Evolutionary conservation across 1,140 invertebrate species (phyloP).

Genomic region (Anagrus nilaparvatae): DNA sequence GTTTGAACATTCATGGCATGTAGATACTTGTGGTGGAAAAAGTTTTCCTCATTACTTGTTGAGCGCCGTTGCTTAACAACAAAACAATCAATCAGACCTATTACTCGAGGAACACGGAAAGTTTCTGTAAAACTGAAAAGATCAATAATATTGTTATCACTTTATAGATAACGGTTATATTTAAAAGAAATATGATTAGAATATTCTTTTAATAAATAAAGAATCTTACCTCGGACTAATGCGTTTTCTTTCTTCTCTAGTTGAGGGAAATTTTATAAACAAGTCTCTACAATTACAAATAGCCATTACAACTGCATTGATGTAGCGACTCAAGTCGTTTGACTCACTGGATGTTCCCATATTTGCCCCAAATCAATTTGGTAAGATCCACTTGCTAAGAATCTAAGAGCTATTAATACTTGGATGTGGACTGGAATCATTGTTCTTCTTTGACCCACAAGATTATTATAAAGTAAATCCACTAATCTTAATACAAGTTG

Average conservation of each 20-base stretch:
- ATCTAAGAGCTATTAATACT: not conserved
- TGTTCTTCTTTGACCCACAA: too few species aligned
- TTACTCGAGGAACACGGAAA: not conserved
- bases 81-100: slow-evolving; percentile 3
- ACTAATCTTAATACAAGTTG: too few species aligned
- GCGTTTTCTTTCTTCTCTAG: not conserved
- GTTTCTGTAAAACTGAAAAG: not conserved
- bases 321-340: slow-evolving; percentile 1
- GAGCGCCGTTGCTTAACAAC: not conserved
- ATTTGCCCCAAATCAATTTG: not conserved
- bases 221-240: too few species aligned
- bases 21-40: not conserved
- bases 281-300: not conserved
- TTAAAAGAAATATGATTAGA: too few species aligned
- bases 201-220: too few species aligned
- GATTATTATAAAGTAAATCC: too few species aligned
- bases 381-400: not conserved
- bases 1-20: not conserved
- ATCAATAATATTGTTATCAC: not conserved
- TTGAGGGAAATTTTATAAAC: not conserved
- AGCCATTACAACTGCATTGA: not conserved
- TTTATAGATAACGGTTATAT: too few species aligned
- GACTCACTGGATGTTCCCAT: not conserved
- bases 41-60: not conserved
- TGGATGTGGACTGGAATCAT: not conserved